Evolutionary conservation across 2,797 vertebrate genomes (phyloP).

Genomic region (Hyperoplus lanceolatus): DNA sequence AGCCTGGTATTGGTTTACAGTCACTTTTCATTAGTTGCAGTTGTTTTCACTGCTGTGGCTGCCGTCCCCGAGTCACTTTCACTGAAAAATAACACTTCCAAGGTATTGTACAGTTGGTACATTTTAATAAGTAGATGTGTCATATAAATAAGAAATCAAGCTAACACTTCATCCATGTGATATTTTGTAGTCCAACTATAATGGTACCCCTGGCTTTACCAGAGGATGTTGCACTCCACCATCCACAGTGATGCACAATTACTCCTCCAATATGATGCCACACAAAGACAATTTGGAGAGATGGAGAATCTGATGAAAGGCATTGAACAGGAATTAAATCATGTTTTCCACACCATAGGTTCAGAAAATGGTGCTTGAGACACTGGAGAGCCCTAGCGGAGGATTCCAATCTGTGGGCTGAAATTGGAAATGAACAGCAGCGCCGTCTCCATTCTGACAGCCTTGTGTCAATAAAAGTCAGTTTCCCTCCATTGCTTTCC

Average conservation of each 20-base stretch:
- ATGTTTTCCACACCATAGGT: slow-evolving; percentile 84
- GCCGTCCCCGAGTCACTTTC: slow-evolving; percentile 85
- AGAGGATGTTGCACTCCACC: slow-evolving; percentile 68
- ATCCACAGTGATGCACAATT: slow-evolving; percentile 79
- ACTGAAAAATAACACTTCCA: slow-evolving; percentile 81
- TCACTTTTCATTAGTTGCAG: slow-evolving; percentile 90
- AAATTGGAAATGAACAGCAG: slow-evolving; percentile 85
- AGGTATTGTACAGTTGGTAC: not conserved
- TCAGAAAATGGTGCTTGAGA: slow-evolving; percentile 83
- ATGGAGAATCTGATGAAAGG: slow-evolving; percentile 82
- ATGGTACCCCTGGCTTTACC: slow-evolving; percentile 58
- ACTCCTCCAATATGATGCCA: slow-evolving; percentile 76
- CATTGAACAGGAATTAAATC: slow-evolving; percentile 85
- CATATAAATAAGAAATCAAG: slow-evolving; percentile 18
- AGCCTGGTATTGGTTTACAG: slow-evolving; percentile 89
- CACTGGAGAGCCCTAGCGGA: slow-evolving; percentile 72
- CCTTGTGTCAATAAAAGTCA: slow-evolving; percentile 83
- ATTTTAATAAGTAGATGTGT: slow-evolving; percentile 7
- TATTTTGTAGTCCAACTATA: slow-evolving; percentile 12
- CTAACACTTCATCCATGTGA: slow-evolving; percentile 8
- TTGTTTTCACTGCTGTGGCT: slow-evolving; percentile 87
- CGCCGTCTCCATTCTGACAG: slow-evolving; percentile 81
- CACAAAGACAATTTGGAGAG: slow-evolving; percentile 79
- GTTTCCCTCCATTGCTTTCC: slow-evolving; percentile 79
- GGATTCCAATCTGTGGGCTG: slow-evolving; percentile 82